These are phyloP conservation scores for Apeira syringaria DNA, from an alignment of 2,888 invertebrate genomes.

Conservation along the genomic window DNA sequence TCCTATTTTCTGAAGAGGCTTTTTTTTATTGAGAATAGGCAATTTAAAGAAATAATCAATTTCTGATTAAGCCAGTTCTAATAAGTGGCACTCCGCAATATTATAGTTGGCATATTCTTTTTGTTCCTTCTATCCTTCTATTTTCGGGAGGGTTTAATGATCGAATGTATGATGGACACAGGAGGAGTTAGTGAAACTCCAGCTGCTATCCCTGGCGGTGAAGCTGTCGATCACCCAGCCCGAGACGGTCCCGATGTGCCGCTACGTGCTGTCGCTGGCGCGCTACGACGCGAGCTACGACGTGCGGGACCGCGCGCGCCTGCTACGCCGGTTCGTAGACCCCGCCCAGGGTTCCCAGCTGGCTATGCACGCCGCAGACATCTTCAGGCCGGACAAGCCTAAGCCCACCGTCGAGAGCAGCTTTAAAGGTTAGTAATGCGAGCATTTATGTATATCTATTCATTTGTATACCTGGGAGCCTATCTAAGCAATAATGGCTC, in stretches of 20 bases:
- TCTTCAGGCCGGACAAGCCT: constrained; percentile 96
- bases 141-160: too few species aligned
- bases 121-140: too few species aligned
- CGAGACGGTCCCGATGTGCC: constrained; percentile 93
- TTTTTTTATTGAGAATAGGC: too few species aligned
- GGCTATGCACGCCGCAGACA: constrained; percentile 88
- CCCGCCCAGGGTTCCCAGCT: constrained; percentile 66
- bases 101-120: too few species aligned
- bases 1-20: too few species aligned
- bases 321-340: constrained; percentile 87
- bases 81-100: too few species aligned
- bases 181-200: constrained; percentile 98
- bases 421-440: constrained; percentile 85
- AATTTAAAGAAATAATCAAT: too few species aligned
- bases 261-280: constrained; percentile 97
- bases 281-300: constrained; percentile 99
- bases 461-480: too few species aligned
- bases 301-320: constrained; percentile 96
- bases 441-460: too few species aligned
- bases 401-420: constrained; percentile 95
- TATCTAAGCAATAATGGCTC: too few species aligned
- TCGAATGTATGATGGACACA: constrained; percentile 52
- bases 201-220: constrained; percentile 96
- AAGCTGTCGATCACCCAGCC: constrained; percentile 95
- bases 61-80: too few species aligned